These are phyloP conservation scores for Seriola aureovittata DNA, from an alignment of 2,113 vertebrate species.

Conservation along the genomic window DNA sequence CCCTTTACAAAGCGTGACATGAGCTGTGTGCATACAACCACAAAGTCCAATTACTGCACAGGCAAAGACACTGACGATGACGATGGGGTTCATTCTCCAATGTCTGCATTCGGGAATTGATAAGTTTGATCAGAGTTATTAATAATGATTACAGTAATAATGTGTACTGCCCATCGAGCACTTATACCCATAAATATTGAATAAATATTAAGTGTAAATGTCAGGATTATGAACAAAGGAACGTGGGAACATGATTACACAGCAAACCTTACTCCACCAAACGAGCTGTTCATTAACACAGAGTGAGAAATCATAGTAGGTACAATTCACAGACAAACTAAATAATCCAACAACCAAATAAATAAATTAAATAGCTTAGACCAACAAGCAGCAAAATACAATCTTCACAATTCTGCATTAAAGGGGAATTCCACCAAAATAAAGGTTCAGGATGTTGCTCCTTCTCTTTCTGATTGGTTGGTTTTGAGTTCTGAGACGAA, in stretches of 20 bases:
- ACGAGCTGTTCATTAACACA: constrained; percentile 14
- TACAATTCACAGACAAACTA: constrained; percentile 42
- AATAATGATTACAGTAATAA: constrained; percentile 11
- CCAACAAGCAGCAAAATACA: constrained; percentile 68
- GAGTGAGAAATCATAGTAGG: constrained; percentile 41
- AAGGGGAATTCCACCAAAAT: constrained; percentile 44
- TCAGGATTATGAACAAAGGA: constrained; percentile 9
- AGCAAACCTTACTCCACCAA: neutral
- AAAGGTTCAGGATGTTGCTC: neutral
- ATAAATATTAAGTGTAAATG: neutral
- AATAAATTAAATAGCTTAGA: constrained; percentile 68
- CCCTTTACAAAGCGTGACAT: constrained; percentile 31
- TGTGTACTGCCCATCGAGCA: neutral
- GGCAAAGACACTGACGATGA: neutral
- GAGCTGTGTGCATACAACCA: neutral
- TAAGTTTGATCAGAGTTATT: neutral
- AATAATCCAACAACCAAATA: constrained; percentile 51
- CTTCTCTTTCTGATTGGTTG: constrained; percentile 25
- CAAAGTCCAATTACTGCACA: constrained; percentile 17
- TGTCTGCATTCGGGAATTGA: constrained; percentile 2
- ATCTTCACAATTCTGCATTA: constrained; percentile 57
- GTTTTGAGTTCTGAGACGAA: constrained; percentile 46
- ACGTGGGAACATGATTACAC: constrained; percentile 26
- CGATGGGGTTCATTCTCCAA: neutral
- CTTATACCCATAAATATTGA: constrained; percentile 12